Evolutionary conservation across 2,888 invertebrate genomes (phyloP), one percentile per base, ranked within the genome.

Genomic region (Ecliptopera silaceata): DNA sequence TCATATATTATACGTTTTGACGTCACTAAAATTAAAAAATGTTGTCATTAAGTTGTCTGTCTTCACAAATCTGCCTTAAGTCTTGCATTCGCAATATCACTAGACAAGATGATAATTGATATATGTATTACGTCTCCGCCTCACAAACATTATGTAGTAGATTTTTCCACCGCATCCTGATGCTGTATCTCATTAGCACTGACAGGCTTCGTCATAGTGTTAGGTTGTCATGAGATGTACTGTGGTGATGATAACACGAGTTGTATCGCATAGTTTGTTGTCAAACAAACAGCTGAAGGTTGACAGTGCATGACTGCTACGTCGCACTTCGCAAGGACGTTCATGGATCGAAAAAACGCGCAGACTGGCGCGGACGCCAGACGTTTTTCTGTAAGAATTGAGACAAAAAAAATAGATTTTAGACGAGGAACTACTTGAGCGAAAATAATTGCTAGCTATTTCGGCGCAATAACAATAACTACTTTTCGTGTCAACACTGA

Each of bases 281-380:
- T 84, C 77, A 86, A 85, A 86, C 84, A 82, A 84, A 82, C 82
- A 79, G 78, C 80, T 82, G 57, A 48, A 38, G 38, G 69, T 66
- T 68, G 77, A 56, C 75, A 74, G 69, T 74, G 82, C 84, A 79
- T 85, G 82, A 80, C 83, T 74, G 65, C 52, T 69, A 64, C 69
- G 78, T 74, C 79, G 79, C 79, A 78, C 78, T 79, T 66, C 58
- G 73, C 84, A 85, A 86, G 86, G 85, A 85, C 85, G 76, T 60
- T 68, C 63, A 72, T 70, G 70, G 68, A 68, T 73, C 58, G 64
- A 80, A 82, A 82, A 82, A 78, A 56, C 55, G 68, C 60, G 62
- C 59, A 65, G 68, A 68, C 58, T 63, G 57, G 66, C 70, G 64
- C 64, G 69, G 68, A 67, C 68, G 59, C 60, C 74, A 60, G 47